phyloP scores from a whole-genome alignment of 2,888 invertebrate genomes.

The Pristionchus arcanus region DNA sequence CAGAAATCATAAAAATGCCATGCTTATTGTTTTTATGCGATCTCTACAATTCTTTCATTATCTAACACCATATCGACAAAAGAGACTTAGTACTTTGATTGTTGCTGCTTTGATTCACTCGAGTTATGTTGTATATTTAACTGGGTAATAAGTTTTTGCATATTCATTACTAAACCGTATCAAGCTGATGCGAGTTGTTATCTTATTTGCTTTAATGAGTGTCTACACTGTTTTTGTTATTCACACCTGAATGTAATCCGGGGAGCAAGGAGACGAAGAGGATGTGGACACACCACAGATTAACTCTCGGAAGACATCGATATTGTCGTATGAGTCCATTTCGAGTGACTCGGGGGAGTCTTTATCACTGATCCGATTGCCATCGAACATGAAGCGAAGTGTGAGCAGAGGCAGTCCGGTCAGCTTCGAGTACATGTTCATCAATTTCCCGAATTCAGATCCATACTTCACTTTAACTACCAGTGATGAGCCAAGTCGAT shows the following conservation, averaged over 20 bases:
- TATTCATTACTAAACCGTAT: too few species aligned
- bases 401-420: conserved; percentile 85
- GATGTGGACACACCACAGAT: not conserved
- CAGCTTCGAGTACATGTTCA: conserved; percentile 85
- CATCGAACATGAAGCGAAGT: conserved; percentile 85
- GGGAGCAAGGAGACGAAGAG: not conserved
- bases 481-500: conserved; percentile 63
- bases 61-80: too few species aligned
- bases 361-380: conserved; percentile 85
- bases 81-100: too few species aligned
- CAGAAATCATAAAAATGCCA: too few species aligned
- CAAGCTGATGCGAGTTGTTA: too few species aligned
- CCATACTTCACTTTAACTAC: conserved; percentile 84
- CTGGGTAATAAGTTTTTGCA: too few species aligned
- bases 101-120: too few species aligned
- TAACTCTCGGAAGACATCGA: conserved; percentile 80
- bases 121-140: too few species aligned
- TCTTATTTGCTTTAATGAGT: too few species aligned
- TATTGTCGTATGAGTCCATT: conserved; percentile 86
- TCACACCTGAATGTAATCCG: not conserved
- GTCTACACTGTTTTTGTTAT: too few species aligned
- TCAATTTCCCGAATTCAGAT: conserved; percentile 85
- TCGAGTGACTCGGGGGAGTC: conserved; percentile 86
- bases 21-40: too few species aligned
- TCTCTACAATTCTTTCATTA: too few species aligned